Base-by-base conservation (phyloP, 2,797 vertebrate genomes). In the Acanthurus lineatus region DNA sequence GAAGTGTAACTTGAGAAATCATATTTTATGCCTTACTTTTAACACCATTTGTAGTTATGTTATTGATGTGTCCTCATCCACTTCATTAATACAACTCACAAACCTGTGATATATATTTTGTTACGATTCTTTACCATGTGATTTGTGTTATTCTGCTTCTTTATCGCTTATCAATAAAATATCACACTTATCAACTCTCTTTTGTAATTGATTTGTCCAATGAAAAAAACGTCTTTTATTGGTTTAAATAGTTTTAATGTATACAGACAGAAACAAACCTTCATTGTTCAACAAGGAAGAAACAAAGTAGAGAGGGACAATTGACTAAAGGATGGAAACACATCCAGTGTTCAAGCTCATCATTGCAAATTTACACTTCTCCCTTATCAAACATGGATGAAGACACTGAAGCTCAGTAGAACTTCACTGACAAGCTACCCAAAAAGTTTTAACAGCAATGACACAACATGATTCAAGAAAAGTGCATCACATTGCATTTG, bases 51-150 rank as follows among this genome's bases (percentile, higher is more conserved):
- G 75, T 91, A 91, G 90, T 85, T 85, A 81, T 91, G 83, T 92
- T 90, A 80, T 87, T 88, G 87, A 89, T 77, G 86, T 90, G 81
- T 88, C 86, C 82, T 91, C 87, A 82, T 90, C 91, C 84, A 89
- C 86, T 90, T 90, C 81, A 84, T 93, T 89, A 90, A 91, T 90
- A 88, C 83, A 92, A 89, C 87, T 91, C 88, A 93, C 89, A 84
- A 91, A 92, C 90, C 91, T 93, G 89, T 93, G 90, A 92, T 89
- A 88, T 92, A 83, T 93, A 90, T 93, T 93, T 91, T 92, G 88
- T 88, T 90, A 91, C 88, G 87, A 89, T 89, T 89, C 88, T 87
- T 86, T 90, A 86, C 73, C 77, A 86, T 89, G 91, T 94, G 92
- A 88, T 91, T 90, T 92, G 89, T 93, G 85, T 91, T 93, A 87